Evolutionary conservation across 2,113 vertebrate species (phyloP), one percentile per base, ranked within the genome.

Genomic region (Nycticorax nycticorax): DNA sequence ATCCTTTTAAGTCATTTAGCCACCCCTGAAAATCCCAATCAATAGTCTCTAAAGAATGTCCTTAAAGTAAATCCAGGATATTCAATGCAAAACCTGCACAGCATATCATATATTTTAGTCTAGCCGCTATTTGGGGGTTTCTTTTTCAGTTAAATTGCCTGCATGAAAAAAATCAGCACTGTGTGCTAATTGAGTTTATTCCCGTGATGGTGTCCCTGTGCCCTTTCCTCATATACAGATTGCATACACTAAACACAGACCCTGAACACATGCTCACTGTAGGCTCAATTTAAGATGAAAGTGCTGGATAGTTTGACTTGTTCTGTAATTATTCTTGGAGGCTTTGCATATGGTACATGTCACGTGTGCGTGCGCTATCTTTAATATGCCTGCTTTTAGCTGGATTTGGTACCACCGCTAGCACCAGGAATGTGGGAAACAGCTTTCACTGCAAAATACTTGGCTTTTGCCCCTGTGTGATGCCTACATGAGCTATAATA

Each of bases 1-100:
- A 93, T 93, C 92, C 57, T 89, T 91, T 81, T 62, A 95, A 95
- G 69, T 76, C 69, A 92, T 95, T 95, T 89, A 85, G 20, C 43
- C 35, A 81, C 15, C 28, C n/a, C 66, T 88, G 80, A 94, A 96
- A 93, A 91, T 82, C 57, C n/a, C 41, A 47, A 87, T 97, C 87
- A 0, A 91, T 88, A 76, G 32, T 72, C 43, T 76, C 24, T 87
- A 62, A 92, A 73, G 39, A 92, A 92, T 78, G 62, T 68, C 69
- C n/a, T 82, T 76, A 57, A 87, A 95, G 64, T 76, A 94, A 95
- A 95, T 82, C 50, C 66, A 91, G 66, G 60, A 30, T 79, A 76
- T 85, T 78, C 39, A 79, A 82, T 91, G 84, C 80, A 96, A 92
- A 96, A 78, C 28, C 66, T 79, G 50, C 37, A 68, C 17, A 69